Percentiles rank a stretch among this genome's conserved stretches.
These are phyloP conservation scores for Limnothrissa miodon DNA, from an alignment of 2,113 vertebrate genomes.

Conservation along the genomic window DNA sequence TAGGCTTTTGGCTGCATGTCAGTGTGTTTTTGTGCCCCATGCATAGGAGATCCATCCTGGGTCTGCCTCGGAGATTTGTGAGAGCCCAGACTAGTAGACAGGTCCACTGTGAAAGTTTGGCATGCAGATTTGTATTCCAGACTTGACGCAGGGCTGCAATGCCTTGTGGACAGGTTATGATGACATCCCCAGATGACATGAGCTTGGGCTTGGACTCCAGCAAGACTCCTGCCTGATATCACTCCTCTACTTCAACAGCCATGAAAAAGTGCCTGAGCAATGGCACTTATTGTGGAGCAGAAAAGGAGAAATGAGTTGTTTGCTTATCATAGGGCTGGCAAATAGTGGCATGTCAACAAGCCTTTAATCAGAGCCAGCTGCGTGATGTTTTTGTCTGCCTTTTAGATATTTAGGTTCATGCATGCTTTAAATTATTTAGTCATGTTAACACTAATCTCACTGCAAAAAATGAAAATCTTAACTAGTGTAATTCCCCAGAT, in stretches of 20 bases:
- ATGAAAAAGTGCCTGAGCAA: not conserved
- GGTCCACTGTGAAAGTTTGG: constrained; percentile 24
- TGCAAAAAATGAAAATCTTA: not conserved
- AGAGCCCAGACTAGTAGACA: constrained; percentile 1
- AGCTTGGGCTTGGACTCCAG: not conserved
- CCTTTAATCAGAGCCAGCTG: too few relatives aligned
- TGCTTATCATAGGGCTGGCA: not conserved
- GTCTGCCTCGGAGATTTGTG: constrained; percentile 5
- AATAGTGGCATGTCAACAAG: too few relatives aligned
- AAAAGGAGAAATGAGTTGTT: not conserved
- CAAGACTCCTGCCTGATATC: not conserved
- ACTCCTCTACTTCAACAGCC: not conserved
- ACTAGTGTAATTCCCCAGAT: too few relatives aligned
- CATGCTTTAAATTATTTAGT: too few relatives aligned
- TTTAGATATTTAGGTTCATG: too few relatives aligned
- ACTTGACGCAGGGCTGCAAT: constrained; percentile 47
- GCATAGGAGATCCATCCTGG: not conserved
- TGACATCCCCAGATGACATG: constrained; percentile 62
- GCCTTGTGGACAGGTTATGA: constrained; percentile 56
- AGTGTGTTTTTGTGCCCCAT: not conserved
- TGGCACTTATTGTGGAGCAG: not conserved
- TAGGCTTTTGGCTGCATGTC: not conserved
- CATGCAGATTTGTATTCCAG: constrained; percentile 65
- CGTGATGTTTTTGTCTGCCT: too few relatives aligned
- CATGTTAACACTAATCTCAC: too few relatives aligned